phyloP scores from a whole-genome alignment of 2,113 vertebrate genomes.

The Tragelaphus strepsiceros region DNA sequence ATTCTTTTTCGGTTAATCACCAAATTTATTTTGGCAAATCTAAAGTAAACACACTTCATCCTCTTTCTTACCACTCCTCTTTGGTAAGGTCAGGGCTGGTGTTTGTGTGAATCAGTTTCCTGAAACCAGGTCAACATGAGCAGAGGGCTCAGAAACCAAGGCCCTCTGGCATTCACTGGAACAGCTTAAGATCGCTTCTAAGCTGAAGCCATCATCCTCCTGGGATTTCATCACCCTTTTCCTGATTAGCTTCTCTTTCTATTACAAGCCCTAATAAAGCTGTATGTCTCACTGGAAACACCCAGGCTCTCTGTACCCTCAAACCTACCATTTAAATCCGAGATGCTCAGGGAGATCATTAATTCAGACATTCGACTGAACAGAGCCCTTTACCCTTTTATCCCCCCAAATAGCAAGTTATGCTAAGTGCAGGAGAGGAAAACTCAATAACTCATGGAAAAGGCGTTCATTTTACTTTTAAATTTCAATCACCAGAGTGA shows the following conservation, averaged over 20 bases:
- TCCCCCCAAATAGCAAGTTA: background rate
- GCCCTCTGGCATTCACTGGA: background rate
- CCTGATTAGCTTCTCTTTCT: background rate
- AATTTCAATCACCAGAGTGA: constrained; percentile 42
- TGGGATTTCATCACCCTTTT: background rate
- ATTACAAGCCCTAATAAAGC: background rate
- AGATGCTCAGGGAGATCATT: constrained; percentile 3
- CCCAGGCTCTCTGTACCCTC: background rate
- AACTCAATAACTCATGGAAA: constrained; percentile 44
- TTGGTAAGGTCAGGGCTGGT: background rate
- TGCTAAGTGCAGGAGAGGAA: constrained; percentile 16
- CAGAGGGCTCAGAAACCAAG: background rate
- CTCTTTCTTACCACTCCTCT: background rate
- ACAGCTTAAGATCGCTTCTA: background rate
- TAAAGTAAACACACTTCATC: background rate
- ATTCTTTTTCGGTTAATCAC: constrained; percentile 20
- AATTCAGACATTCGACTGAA: constrained; percentile 39
- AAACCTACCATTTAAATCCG: background rate
- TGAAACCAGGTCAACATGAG: background rate
- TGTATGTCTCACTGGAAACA: background rate
- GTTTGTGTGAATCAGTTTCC: background rate
- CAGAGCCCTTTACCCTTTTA: constrained; percentile 24
- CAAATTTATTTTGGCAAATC: background rate
- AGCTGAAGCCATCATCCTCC: background rate
- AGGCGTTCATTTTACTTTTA: constrained; percentile 62